Conservation (phyloP, 2,888 invertebrate genomes). For the Chironomus riparius region DNA sequence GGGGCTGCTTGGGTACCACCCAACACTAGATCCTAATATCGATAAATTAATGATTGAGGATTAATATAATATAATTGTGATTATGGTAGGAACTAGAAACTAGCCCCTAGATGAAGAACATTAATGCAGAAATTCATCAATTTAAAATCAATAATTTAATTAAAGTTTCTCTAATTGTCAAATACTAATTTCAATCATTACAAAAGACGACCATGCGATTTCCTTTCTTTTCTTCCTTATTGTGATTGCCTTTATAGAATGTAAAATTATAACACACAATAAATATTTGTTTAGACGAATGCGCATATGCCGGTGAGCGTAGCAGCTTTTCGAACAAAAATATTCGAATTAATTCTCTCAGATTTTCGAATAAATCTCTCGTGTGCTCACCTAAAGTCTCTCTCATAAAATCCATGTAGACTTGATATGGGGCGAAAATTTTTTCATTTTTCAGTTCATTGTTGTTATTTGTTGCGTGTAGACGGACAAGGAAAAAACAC, state of each 20-base stretch:
- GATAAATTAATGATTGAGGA: too few relatives aligned
- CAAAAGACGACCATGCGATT: neutral
- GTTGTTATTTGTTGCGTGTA: slow-evolving; percentile 6
- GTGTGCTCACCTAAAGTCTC: neutral
- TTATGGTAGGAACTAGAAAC: too few relatives aligned
- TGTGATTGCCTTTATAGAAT: neutral
- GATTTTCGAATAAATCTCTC: neutral
- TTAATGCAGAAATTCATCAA: too few relatives aligned
- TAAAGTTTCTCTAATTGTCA: too few relatives aligned
- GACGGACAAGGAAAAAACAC: neutral
- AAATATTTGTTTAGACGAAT: neutral
- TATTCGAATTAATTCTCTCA: neutral
- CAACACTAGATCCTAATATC: too few relatives aligned
- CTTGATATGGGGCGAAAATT: neutral
- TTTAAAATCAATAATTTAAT: too few relatives aligned
- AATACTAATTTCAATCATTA: too few relatives aligned
- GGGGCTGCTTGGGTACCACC: too few relatives aligned
- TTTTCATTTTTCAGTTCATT: slow-evolving; percentile 9
- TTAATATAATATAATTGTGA: too few relatives aligned
- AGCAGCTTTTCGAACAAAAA: neutral
- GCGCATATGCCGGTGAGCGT: neutral
- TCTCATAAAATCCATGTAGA: neutral
- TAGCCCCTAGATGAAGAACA: too few relatives aligned
- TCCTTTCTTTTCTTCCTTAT: neutral
- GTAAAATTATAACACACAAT: neutral